Percentiles rank a stretch among this genome's conserved stretches.
Evolutionary conservation across 2,113 vertebrate species (phyloP).

Genomic region (Emydocephalus ijimae): DNA sequence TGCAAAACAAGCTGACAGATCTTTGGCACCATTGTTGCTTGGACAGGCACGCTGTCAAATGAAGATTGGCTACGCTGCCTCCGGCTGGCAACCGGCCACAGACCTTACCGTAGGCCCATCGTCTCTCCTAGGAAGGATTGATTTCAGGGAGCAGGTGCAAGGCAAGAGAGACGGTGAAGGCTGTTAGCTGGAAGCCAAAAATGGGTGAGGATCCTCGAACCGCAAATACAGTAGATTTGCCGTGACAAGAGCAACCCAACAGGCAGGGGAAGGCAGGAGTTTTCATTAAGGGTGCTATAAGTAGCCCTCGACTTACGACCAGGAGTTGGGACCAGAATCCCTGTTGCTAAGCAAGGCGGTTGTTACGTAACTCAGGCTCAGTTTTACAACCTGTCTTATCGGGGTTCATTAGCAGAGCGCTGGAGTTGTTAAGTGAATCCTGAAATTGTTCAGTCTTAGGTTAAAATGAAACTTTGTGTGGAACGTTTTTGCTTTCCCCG

Average conservation of each 20-base stretch:
- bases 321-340: not conserved
- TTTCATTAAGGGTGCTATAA: no score
- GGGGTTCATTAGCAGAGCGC: no score
- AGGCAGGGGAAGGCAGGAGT: not conserved
- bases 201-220: not conserved
- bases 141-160: slow-evolving; percentile 8
- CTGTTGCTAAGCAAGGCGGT: not conserved
- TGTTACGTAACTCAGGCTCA: not conserved
- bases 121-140: not conserved
- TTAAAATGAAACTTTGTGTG: no score
- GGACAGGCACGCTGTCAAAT: not conserved
- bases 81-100: not conserved
- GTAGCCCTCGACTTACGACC: not conserved
- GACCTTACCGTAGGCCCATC: not conserved
- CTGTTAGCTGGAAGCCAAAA: not conserved
- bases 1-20: not conserved
- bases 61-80: not conserved
- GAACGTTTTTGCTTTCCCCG: not conserved
- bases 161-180: not conserved
- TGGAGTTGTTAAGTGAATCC: not conserved
- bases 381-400: not conserved
- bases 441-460: no score
- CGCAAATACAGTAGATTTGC: no score
- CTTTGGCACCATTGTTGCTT: not conserved
- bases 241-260: not conserved